A percentile compares a stretch with the other conserved stretches of the same genome.
These are phyloP conservation scores for Lithophane socia DNA, from an alignment of 2,888 invertebrate species.

Conservation along the genomic window DNA sequence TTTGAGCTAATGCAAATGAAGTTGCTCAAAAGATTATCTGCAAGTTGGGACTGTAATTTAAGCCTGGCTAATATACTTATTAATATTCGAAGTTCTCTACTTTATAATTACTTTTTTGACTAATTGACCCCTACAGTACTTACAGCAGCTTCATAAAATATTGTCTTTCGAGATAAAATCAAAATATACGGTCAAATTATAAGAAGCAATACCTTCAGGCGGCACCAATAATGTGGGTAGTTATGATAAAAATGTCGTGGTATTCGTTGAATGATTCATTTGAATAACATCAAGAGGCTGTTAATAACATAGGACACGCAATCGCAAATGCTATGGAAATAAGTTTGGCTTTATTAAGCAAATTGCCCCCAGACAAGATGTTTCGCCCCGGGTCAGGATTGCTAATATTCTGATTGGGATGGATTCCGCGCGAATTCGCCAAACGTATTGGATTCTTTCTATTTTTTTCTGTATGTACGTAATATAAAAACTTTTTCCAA, in stretches of 20 bases:
- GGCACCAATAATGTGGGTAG: slow-evolving; percentile 48
- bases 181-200: slow-evolving; percentile 36
- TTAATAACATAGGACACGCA: slow-evolving; percentile 80
- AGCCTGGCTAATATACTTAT: not conserved
- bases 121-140: slow-evolving; percentile 30
- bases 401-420: slow-evolving; percentile 64
- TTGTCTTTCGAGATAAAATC: slow-evolving; percentile 39
- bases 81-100: slow-evolving; percentile 3
- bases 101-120: slow-evolving; percentile 25
- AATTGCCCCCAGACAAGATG: slow-evolving; percentile 72
- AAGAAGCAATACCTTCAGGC: slow-evolving; percentile 38
- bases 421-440: slow-evolving; percentile 61
- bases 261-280: slow-evolving; percentile 71
- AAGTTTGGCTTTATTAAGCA: slow-evolving; percentile 72
- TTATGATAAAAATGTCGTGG: slow-evolving; percentile 65
- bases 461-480: slow-evolving; percentile 6
- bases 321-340: slow-evolving; percentile 76
- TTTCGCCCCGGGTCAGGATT: slow-evolving; percentile 78
- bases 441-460: slow-evolving; percentile 57
- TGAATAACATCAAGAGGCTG: slow-evolving; percentile 68
- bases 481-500: too few species aligned
- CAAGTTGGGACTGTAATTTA: not conserved
- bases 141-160: slow-evolving; percentile 45
- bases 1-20: slow-evolving; percentile 13
- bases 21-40: slow-evolving; percentile 19